Percentiles rank a stretch among this genome's conserved stretches.
phyloP scores from a whole-genome alignment of 2,888 invertebrate genomes.

The Scaptodrosophila latifasciaeformis region DNA sequence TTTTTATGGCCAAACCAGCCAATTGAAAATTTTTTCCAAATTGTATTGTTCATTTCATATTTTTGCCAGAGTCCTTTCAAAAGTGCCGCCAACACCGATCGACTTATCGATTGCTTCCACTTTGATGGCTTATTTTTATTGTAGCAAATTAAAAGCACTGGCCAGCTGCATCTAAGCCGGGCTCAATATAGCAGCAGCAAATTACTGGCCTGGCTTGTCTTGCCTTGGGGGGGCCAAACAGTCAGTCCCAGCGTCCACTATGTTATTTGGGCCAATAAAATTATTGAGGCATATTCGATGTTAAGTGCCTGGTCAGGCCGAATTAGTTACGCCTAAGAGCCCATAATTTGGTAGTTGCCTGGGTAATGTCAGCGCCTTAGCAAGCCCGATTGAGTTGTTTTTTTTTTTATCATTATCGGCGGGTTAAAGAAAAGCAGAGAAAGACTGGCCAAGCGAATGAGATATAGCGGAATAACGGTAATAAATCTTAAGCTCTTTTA shows the following conservation, averaged over 20 bases:
- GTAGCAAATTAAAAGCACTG: constrained; percentile 54
- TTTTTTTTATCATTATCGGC: too few relatives aligned
- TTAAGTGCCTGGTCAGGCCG: constrained; percentile 7
- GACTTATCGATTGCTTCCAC: not conserved
- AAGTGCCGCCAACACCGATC: constrained; percentile 42
- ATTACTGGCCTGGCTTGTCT: constrained; percentile 37
- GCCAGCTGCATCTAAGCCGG: constrained; percentile 3
- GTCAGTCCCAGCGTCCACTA: constrained; percentile 23
- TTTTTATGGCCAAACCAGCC: constrained; percentile 63
- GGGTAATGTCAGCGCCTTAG: constrained; percentile 10
- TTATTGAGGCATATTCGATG: constrained; percentile 39
- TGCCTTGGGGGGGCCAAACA: constrained; percentile 21
- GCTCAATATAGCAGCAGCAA: constrained; percentile 41
- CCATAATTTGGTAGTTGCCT: constrained; percentile 52
- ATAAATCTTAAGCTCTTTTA: constrained; percentile 42
- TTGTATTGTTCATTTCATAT: constrained; percentile 60
- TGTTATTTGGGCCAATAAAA: constrained; percentile 71
- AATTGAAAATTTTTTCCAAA: constrained; percentile 65
- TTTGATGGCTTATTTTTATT: constrained; percentile 50
- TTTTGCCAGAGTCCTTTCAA: constrained; percentile 45
- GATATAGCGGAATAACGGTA: too few relatives aligned
- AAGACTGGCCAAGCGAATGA: too few relatives aligned
- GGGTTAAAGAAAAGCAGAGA: too few relatives aligned
- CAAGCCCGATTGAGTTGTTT: constrained; percentile 40
- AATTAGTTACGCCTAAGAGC: constrained; percentile 42